phyloP scores from a whole-genome alignment of 92 coral and sea anemone species.

The Desmophyllum pertusum region DNA sequence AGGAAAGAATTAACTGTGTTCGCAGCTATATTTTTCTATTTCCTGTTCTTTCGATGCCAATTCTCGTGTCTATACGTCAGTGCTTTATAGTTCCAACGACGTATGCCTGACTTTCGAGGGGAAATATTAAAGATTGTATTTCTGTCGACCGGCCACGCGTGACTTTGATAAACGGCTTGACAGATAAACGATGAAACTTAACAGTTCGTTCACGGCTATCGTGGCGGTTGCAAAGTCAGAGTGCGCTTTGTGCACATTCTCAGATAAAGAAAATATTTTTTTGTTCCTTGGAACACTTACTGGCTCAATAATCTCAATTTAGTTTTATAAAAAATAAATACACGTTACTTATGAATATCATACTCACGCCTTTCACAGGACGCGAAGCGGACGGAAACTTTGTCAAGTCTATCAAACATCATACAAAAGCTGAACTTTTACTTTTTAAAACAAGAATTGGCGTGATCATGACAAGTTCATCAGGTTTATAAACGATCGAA shows the following conservation, averaged over 20 bases:
- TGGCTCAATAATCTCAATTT: background rate
- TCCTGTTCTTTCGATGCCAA: background rate
- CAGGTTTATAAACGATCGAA: background rate
- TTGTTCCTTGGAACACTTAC: background rate
- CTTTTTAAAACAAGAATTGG: too few relatives aligned
- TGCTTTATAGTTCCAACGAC: background rate
- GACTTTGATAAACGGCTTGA: too few relatives aligned
- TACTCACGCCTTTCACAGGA: constrained; percentile 2
- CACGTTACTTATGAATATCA: background rate
- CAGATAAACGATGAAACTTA: background rate
- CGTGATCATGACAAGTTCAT: background rate
- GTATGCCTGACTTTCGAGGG: background rate
- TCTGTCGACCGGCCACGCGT: too few relatives aligned
- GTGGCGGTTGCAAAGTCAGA: background rate
- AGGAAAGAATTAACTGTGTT: background rate
- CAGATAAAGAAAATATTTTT: background rate
- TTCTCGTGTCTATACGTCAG: background rate
- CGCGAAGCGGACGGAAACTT: constrained; percentile 3
- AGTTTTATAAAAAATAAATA: background rate
- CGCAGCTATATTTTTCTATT: too few relatives aligned
- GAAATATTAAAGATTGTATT: too few relatives aligned
- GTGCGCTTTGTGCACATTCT: background rate
- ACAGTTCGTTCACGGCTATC: background rate
- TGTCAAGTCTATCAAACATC: background rate
- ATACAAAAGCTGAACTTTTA: background rate